Conservation (phyloP, 2,888 invertebrate species). For the Cantharis rustica region DNA sequence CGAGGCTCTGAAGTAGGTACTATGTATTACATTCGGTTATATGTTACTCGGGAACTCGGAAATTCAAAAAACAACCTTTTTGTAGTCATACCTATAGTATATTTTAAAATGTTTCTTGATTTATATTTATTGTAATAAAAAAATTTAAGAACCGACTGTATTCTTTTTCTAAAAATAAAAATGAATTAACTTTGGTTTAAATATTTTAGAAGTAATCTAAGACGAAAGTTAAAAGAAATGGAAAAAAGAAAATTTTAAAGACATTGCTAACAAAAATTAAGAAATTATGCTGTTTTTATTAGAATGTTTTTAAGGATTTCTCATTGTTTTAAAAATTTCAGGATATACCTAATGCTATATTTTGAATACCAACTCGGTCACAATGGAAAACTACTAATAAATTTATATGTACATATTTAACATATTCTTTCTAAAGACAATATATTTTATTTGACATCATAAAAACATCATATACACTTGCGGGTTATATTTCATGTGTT, state of each 20-base stretch:
- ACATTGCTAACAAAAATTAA: too few species aligned
- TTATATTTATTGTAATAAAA: background rate
- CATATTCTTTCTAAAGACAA: constrained; percentile 49
- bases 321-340: background rate
- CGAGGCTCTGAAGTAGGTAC: too few species aligned
- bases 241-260: too few species aligned
- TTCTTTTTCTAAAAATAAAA: background rate
- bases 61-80: too few species aligned
- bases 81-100: background rate
- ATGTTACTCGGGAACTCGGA: too few species aligned
- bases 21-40: too few species aligned
- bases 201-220: background rate
- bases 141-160: background rate
- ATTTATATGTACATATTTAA: background rate
- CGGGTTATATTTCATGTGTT: constrained; percentile 53
- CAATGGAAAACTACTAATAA: background rate
- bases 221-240: background rate
- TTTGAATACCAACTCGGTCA: background rate
- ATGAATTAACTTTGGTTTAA: too few species aligned
- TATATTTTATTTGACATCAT: constrained; percentile 53
- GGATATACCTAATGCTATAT: background rate
- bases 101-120: background rate
- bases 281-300: background rate
- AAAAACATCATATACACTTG: constrained; percentile 57
- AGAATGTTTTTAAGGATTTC: background rate